Percentiles rank a stretch among this genome's conserved stretches.
Evolutionary conservation across 2,888 invertebrate genomes (phyloP).

Genomic region (Blomia tropicalis): DNA sequence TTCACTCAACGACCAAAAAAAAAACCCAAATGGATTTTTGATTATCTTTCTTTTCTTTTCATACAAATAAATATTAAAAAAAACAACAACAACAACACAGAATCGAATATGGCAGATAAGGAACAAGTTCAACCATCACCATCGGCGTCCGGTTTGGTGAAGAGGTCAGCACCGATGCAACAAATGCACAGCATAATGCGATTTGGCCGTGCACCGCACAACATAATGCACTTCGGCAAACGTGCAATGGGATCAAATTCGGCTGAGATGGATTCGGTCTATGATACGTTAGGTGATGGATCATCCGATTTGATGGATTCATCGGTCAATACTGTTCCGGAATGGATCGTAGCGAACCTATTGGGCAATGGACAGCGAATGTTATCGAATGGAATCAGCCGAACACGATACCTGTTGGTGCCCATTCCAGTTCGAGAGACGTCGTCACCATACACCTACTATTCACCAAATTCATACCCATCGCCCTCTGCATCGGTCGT

Average conservation of each 20-base stretch:
- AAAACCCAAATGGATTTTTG: too few relatives aligned
- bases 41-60: too few relatives aligned
- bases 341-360: not conserved
- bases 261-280: not conserved
- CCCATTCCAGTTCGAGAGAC: not conserved
- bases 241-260: not conserved
- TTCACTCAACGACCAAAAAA: too few relatives aligned
- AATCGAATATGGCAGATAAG: not conserved
- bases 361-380: not conserved
- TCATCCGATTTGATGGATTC: not conserved
- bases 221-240: slow-evolving; percentile 27
- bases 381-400: not conserved
- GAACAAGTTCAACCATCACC: not conserved
- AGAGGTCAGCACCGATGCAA: not conserved
- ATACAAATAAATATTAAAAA: too few relatives aligned
- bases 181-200: slow-evolving; percentile 24
- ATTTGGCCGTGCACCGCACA: slow-evolving; percentile 25
- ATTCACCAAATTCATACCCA: not conserved
- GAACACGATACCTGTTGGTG: not conserved
- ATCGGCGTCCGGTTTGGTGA: not conserved
- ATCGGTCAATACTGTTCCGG: not conserved
- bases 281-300: not conserved
- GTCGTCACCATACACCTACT: not conserved
- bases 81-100: too few relatives aligned
- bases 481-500: not conserved